phyloP scores from a whole-genome alignment of 2,113 vertebrate genomes.

The Ceuthmochares aereus region DNA sequence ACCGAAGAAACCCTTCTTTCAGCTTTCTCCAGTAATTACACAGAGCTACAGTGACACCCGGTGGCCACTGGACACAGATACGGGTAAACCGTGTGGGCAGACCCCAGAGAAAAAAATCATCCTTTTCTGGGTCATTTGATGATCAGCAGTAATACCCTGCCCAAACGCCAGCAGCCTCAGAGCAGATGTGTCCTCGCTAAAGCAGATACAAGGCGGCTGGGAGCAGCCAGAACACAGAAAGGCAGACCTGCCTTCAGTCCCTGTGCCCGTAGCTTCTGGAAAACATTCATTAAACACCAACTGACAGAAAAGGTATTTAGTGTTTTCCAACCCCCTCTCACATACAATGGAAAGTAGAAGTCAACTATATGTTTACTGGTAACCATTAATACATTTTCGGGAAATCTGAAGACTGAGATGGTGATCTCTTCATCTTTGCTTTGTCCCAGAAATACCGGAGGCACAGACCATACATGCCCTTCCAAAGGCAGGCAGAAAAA shows the following conservation, averaged over 20 bases:
- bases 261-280: rapidly evolving
- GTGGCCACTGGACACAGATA: not conserved
- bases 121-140: not conserved
- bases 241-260: rapidly evolving
- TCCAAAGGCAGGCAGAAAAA: not conserved
- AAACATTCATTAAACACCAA: not conserved
- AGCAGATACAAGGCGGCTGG: not conserved
- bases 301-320: not conserved
- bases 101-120: no score
- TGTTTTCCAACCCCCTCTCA: not conserved
- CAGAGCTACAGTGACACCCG: conserved; percentile 58
- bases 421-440: not conserved
- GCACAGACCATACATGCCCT: not conserved
- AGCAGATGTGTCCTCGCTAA: not conserved
- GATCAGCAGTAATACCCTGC: rapidly evolving
- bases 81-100: not conserved
- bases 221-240: not conserved
- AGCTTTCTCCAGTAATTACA: not conserved
- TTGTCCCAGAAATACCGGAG: not conserved
- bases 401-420: not conserved
- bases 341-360: not conserved
- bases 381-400: not conserved
- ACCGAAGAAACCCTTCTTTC: rapidly evolving
- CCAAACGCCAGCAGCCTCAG: not conserved
- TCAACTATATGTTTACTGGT: not conserved